phyloP scores from a whole-genome alignment of 2,113 vertebrate species.

The Rhodinocichla rosea region DNA sequence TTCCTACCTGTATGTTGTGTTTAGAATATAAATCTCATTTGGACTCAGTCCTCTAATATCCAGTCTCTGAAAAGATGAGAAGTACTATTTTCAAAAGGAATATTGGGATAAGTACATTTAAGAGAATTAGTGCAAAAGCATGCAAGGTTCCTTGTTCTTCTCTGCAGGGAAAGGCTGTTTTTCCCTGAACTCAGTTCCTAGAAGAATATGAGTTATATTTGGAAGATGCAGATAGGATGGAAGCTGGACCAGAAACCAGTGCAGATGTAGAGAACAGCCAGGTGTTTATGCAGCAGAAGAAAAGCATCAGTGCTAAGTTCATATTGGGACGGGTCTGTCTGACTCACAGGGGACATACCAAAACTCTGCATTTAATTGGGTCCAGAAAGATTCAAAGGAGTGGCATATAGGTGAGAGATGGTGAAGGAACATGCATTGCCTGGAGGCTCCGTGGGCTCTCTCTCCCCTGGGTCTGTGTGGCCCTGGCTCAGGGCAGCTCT shows the following conservation, averaged over 20 bases:
- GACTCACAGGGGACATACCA: background rate
- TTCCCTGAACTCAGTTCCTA: background rate
- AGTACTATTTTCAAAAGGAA: background rate
- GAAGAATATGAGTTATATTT: background rate
- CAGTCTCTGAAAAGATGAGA: background rate
- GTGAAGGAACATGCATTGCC: fast-evolving
- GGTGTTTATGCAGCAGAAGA: background rate
- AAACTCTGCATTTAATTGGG: background rate
- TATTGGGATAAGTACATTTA: background rate
- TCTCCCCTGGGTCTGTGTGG: background rate
- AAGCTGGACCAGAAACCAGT: background rate
- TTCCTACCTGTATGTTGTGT: background rate
- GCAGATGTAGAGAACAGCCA: background rate
- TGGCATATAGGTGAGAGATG: background rate
- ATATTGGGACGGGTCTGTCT: background rate
- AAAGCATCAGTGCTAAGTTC: background rate
- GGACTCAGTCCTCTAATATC: background rate
- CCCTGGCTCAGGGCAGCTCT: background rate
- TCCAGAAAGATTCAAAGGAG: background rate
- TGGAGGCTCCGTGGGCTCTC: fast-evolving
- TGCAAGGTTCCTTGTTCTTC: background rate
- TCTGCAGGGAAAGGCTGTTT: background rate
- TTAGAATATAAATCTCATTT: background rate
- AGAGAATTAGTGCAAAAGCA: background rate
- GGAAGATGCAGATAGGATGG: background rate